Evolutionary conservation across 2,113 vertebrate genomes (phyloP), one percentile per base, ranked within the genome.

Genomic region (Pimephales promelas): DNA sequence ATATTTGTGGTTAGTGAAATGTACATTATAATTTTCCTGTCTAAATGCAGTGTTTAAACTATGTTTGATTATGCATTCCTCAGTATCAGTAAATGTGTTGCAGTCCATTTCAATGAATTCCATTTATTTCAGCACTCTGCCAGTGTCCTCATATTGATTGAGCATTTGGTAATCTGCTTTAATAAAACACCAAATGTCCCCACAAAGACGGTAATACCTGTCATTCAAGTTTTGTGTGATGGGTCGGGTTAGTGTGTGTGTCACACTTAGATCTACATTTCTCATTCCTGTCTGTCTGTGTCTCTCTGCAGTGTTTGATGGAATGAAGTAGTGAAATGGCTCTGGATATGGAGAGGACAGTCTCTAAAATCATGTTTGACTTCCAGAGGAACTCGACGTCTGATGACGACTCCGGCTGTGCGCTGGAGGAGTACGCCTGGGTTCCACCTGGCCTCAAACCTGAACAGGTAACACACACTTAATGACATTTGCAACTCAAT

Each of bases 371-470:
- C 92, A 98, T 99, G 97, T 99, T 98, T 87, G 98, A 99, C 95
- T 98, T 99, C 93, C 98, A 99, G 95, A 95, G 98, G 92, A 99
- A 98, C 92, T 98, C 97, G 0, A 98, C 97, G 81, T 99, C 98
- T 0, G 98, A 99, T 0, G 98, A 99, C 0, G 97, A 99, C 91
- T 99, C 98, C 0, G 98, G 98, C 88, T 99, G 97, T 34, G 98
- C 97, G 31, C 91, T 99, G 90, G 98, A 99, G 89, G 98, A 99
- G 86, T 99, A 99, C 0, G 96, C 94, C 0, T 99, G 98, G 98
- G 97, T 97, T 3, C 98, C 98, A 0, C 97, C 98, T 0, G 98
- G 97, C 74, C 94, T 99, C 90, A 99, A 97, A 89, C 97, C 97
- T 0, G 97, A 99, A 85, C 98, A 99, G 97, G 98, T 84, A 61